These are phyloP conservation scores for Crotophaga sulcirostris DNA, from an alignment of 2,113 vertebrate genomes.

Conservation along the genomic window DNA sequence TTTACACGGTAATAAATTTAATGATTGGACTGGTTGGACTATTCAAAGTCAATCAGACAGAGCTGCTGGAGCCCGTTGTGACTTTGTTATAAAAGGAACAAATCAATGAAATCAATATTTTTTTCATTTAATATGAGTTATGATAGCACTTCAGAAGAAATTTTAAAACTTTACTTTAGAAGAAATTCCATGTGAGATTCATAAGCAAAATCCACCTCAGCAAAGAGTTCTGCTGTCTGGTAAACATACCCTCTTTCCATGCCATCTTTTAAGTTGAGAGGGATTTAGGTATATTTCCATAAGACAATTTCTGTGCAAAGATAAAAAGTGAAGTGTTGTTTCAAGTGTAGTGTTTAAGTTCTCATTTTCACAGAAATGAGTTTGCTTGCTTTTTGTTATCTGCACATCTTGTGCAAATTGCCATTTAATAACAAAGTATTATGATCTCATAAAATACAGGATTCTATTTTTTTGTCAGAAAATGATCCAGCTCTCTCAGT, in stretches of 20 bases:
- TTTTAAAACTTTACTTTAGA: not conserved
- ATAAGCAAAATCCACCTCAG: not conserved
- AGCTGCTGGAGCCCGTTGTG: not conserved
- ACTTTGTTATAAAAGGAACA: not conserved
- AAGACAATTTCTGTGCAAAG: not conserved
- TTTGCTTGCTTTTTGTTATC: not conserved
- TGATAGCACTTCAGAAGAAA: not conserved
- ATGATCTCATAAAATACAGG: not conserved
- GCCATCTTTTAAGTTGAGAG: not conserved
- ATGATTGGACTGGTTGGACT: not conserved
- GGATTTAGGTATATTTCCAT: not conserved
- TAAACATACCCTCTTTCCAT: not conserved
- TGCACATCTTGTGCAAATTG: not conserved
- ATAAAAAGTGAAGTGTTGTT: accelerated
- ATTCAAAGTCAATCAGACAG: not conserved
- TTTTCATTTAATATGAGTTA: not conserved
- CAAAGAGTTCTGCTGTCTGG: not conserved
- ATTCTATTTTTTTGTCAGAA: not conserved
- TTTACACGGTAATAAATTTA: not conserved
- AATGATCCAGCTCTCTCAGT: not conserved
- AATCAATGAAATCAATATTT: not conserved
- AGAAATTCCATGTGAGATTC: not conserved
- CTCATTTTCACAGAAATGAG: not conserved
- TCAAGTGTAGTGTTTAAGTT: not conserved
- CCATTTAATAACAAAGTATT: not conserved